phyloP scores from a whole-genome alignment of 2,113 vertebrate species.

The Oreocharis arfaki region DNA sequence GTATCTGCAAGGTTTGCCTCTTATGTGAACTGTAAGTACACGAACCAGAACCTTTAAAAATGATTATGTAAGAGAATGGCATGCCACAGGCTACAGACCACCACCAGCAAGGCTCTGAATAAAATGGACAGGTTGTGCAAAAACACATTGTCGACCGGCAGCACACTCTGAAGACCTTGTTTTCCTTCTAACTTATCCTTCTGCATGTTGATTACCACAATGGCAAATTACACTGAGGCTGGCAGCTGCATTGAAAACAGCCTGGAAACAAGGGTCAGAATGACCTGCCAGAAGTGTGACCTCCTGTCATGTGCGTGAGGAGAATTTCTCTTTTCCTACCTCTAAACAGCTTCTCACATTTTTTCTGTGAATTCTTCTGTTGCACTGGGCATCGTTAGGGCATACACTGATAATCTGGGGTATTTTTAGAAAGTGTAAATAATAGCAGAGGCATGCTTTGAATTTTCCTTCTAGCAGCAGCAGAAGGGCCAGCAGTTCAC shows the following conservation, averaged over 20 bases:
- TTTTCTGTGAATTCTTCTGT: neutral
- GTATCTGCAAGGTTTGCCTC: neutral
- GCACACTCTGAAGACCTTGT: neutral
- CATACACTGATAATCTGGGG: neutral
- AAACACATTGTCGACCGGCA: neutral
- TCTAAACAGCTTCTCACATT: neutral
- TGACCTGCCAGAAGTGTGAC: neutral
- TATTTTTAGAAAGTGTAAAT: neutral
- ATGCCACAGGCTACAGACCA: rapidly evolving
- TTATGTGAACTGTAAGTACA: neutral
- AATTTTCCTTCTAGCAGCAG: neutral
- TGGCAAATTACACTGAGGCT: neutral
- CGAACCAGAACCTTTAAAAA: neutral
- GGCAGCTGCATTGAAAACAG: neutral
- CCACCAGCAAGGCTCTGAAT: neutral
- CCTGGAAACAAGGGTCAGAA: neutral
- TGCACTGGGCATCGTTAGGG: rapidly evolving
- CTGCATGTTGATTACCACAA: neutral
- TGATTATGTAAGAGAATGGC: rapidly evolving
- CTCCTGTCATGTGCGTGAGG: rapidly evolving
- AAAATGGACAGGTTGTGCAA: neutral
- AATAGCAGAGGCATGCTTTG: neutral
- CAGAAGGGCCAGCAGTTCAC: neutral
- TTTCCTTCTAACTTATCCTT: neutral
- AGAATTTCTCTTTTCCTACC: neutral